phyloP scores from a whole-genome alignment of 2,888 invertebrate species.

The Acronicta aceris region DNA sequence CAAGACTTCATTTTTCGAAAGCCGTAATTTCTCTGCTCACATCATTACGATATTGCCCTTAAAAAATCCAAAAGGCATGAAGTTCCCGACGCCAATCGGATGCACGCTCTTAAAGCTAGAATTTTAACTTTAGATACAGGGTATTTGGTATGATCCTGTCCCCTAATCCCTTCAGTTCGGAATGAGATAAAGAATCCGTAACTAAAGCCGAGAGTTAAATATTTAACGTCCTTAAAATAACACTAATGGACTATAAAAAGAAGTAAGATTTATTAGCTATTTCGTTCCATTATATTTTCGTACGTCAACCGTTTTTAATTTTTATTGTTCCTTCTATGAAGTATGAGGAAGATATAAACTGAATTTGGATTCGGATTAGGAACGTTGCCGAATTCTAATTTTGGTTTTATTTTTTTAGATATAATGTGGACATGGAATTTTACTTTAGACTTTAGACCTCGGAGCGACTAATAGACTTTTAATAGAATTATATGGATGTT shows the following conservation, averaged over 20 bases:
- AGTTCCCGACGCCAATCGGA: no score
- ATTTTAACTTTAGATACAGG: no score
- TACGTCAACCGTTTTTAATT: slow-evolving; percentile 30
- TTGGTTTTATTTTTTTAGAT: slow-evolving; percentile 18
- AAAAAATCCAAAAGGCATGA: no score
- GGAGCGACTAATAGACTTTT: no score
- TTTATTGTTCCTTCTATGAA: slow-evolving; percentile 44
- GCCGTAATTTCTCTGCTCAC: no score
- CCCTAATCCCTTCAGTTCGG: slow-evolving; percentile 41
- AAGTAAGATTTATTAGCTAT: slow-evolving; percentile 51
- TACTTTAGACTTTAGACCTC: no score
- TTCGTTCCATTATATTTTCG: slow-evolving; percentile 49
- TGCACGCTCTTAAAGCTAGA: background rate
- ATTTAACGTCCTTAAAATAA: slow-evolving; percentile 40
- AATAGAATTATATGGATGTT: no score
- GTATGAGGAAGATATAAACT: slow-evolving; percentile 55
- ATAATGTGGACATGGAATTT: background rate
- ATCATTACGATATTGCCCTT: no score
- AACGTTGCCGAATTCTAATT: slow-evolving; percentile 10
- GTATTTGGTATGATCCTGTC: slow-evolving; percentile 1
- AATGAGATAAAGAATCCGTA: slow-evolving; percentile 6
- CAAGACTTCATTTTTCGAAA: no score
- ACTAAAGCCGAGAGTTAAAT: slow-evolving; percentile 28
- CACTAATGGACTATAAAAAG: slow-evolving; percentile 42
- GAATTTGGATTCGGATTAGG: slow-evolving; percentile 2